Conservation (phyloP, 2,797 vertebrate genomes). For the Chromis chromis region DNA sequence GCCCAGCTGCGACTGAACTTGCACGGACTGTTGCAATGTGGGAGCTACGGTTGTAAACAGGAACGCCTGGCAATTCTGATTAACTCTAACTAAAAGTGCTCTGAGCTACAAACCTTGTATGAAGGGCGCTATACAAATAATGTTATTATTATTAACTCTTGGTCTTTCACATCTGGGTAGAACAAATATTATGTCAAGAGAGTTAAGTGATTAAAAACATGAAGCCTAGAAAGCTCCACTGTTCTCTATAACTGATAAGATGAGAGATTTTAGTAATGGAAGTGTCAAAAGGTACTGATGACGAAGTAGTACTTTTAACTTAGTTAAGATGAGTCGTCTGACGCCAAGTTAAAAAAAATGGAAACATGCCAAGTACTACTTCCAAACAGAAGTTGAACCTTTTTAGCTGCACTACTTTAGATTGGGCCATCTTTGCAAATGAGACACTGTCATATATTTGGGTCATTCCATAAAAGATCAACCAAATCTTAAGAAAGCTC, state of each 20-base stretch:
- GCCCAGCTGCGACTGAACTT: conserved; percentile 61
- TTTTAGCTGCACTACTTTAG: background rate
- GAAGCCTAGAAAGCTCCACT: background rate
- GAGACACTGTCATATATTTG: too few relatives aligned
- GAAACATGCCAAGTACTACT: background rate
- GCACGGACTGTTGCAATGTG: conserved; percentile 20
- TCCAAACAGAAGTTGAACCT: background rate
- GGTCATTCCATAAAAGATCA: too few relatives aligned
- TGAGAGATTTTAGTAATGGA: background rate
- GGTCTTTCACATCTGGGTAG: background rate
- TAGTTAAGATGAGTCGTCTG: too few relatives aligned
- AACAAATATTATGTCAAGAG: background rate
- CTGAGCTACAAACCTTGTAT: too few relatives aligned
- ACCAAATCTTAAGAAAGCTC: too few relatives aligned
- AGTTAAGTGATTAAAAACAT: background rate
- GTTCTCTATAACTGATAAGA: background rate
- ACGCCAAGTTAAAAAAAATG: background rate
- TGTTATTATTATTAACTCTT: conserved; percentile 4
- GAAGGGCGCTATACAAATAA: too few relatives aligned
- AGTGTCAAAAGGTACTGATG: background rate
- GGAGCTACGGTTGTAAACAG: conserved; percentile 46
- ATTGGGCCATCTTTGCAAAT: background rate
- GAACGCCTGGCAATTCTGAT: background rate
- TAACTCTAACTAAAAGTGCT: too few relatives aligned
- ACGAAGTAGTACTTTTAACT: too few relatives aligned